phyloP scores from a whole-genome alignment of 2,113 vertebrate genomes.

The Lathamus discolor region DNA sequence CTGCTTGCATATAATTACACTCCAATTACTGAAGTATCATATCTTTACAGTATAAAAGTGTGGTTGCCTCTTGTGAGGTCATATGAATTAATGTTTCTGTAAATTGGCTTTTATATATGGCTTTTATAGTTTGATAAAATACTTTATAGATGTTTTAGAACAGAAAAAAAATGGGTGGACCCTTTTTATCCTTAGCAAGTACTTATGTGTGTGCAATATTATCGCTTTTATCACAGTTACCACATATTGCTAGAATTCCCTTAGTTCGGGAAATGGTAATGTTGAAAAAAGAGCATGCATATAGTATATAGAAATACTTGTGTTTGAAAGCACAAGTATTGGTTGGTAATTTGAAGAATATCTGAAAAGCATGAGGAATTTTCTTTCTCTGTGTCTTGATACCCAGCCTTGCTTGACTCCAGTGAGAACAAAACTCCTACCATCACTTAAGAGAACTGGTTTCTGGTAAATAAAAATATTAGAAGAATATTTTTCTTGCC shows the following conservation, averaged over 20 bases:
- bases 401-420: background rate
- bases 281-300: background rate
- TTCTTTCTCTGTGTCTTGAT: background rate
- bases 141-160: background rate
- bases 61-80: background rate
- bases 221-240: background rate
- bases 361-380: background rate
- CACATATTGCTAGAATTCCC: background rate
- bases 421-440: background rate
- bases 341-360: background rate
- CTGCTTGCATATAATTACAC: background rate
- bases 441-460: background rate
- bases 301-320: background rate
- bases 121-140: background rate
- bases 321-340: background rate
- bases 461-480: background rate
- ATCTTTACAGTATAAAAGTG: background rate
- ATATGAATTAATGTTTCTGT: background rate
- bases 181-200: background rate
- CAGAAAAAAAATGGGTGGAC: background rate
- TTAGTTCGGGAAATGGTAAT: background rate
- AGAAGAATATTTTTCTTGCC: background rate
- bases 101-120: background rate
- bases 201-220: background rate
- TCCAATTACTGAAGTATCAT: background rate